phyloP scores from a whole-genome alignment of 2,113 vertebrate genomes.

The Empidonax alnorum region DNA sequence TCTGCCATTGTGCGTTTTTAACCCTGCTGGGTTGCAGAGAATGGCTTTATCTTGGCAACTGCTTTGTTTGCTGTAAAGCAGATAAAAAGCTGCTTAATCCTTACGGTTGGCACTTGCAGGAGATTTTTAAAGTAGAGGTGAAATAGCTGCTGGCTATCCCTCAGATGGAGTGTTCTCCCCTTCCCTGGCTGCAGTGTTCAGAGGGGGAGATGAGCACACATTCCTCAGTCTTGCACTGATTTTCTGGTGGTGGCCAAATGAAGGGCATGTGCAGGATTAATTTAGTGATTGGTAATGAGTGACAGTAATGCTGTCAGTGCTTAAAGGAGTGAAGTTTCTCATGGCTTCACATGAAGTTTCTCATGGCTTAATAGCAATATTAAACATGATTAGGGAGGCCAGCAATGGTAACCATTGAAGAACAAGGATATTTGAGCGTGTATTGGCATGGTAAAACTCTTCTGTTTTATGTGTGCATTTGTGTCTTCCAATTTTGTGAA shows the following conservation, averaged over 20 bases:
- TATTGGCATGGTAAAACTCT: background rate
- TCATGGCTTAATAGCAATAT: background rate
- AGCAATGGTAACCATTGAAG: background rate
- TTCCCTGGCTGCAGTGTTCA: background rate
- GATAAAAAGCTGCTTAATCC: conserved; percentile 30
- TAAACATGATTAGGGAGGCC: background rate
- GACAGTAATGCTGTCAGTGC: background rate
- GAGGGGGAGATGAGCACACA: background rate
- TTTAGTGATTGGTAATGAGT: background rate
- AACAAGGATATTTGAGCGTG: background rate
- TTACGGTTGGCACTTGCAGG: background rate
- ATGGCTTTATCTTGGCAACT: conserved; percentile 55
- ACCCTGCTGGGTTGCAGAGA: background rate
- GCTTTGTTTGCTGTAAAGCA: conserved; percentile 47
- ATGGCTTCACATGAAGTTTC: background rate
- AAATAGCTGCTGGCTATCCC: background rate
- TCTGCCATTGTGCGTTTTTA: background rate
- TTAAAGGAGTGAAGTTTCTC: background rate
- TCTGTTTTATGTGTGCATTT: accelerated
- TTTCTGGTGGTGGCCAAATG: background rate
- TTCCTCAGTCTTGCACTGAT: background rate
- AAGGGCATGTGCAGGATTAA: accelerated
- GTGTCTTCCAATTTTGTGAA: background rate
- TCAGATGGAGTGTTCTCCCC: background rate
- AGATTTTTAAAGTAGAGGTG: background rate